Evolutionary conservation across 2,888 invertebrate species (phyloP).

Genomic region (Eilema sororculum): DNA sequence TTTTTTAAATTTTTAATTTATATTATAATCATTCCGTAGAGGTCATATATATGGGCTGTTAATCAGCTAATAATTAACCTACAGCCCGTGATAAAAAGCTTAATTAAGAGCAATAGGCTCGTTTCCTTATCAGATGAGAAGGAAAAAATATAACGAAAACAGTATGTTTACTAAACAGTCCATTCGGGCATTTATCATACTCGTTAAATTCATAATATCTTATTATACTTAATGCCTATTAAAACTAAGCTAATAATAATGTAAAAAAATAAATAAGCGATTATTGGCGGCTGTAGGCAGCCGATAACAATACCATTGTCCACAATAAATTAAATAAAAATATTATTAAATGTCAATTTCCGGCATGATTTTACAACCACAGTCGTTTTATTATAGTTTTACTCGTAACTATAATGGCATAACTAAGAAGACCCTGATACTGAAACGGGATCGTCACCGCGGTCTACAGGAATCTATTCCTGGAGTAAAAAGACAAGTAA

Average conservation of each 20-base stretch:
- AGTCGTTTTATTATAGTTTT: background rate
- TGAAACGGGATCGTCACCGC: background rate
- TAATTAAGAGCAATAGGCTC: background rate
- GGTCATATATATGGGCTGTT: too few relatives aligned
- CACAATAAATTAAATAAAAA: background rate
- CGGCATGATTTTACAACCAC: conserved; percentile 1
- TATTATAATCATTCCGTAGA: too few relatives aligned
- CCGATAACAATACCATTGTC: background rate
- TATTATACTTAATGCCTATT: background rate
- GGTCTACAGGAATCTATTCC: background rate
- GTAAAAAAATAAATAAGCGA: background rate
- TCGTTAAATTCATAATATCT: background rate
- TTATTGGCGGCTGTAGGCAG: background rate
- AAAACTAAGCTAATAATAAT: conserved; percentile 4
- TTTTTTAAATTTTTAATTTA: too few relatives aligned
- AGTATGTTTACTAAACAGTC: background rate
- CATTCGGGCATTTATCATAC: background rate
- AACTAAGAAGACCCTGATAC: too few relatives aligned
- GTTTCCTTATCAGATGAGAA: background rate
- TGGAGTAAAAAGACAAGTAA: too few relatives aligned
- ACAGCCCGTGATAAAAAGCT: too few relatives aligned
- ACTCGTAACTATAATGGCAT: too few relatives aligned
- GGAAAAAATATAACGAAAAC: background rate
- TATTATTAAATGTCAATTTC: background rate
- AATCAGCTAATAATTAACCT: too few relatives aligned